Conservation (phyloP, 2,113 vertebrate species). For the Malurus elegans region DNA sequence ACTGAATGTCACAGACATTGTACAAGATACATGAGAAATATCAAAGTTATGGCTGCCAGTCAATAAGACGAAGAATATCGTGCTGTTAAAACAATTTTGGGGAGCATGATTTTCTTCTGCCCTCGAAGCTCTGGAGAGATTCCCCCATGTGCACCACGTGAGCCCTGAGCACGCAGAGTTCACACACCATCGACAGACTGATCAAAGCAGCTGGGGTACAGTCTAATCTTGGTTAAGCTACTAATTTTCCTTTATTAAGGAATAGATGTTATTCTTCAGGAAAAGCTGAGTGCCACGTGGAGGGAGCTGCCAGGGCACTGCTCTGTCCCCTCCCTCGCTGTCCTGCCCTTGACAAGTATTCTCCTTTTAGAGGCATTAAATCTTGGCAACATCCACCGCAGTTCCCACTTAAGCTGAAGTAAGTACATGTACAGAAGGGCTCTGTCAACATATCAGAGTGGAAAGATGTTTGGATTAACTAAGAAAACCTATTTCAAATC, state of each 20-base stretch:
- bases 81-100: background rate
- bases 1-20: background rate
- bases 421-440: conserved; percentile 52
- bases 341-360: conserved; percentile 28
- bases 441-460: conserved; percentile 58
- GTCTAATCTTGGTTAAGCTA: background rate
- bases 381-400: conserved; percentile 43
- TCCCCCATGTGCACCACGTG: background rate
- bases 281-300: background rate
- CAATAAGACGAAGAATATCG: background rate
- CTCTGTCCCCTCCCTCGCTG: background rate
- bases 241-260: background rate
- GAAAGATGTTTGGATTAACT: conserved; percentile 72
- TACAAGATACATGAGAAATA: background rate
- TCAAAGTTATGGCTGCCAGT: background rate
- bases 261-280: background rate
- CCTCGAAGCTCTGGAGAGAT: background rate
- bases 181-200: background rate
- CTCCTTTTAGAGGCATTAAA: conserved; percentile 42
- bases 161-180: background rate
- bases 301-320: background rate
- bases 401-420: conserved; percentile 66
- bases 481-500: conserved; percentile 73
- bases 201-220: background rate
- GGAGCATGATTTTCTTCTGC: background rate